Base-by-base conservation (phyloP, 2,888 invertebrate genomes). In the Scaptomyza parva region DNA sequence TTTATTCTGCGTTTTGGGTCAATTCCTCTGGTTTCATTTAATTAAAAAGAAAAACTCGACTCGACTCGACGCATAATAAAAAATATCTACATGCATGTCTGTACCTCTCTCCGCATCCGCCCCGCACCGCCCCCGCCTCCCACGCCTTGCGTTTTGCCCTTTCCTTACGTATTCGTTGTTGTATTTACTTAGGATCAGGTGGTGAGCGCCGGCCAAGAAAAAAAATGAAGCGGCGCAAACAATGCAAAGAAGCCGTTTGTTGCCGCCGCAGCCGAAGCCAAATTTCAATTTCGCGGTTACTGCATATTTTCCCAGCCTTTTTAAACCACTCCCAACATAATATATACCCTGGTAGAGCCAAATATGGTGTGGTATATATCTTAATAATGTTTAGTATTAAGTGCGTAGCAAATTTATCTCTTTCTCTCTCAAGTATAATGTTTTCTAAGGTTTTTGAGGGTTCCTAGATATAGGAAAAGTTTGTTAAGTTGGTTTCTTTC, bases 141-240 rank as follows among this genome's bases (percentile, higher is more conserved):
- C 0, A 11, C 8, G 0, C 11, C n/a, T 2, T 9, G 0, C 9
- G 14, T 14, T 60, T 17, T 18, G 17, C 41, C 24, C 28, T 24
- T 37, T 17, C 37, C 17, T 4, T 37, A n/a, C n/a, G n/a, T n/a
- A n/a, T n/a, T n/a, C 7, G 24, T 24, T 33, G 30, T 76, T 78
- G 75, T 90, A 83, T 90, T 90, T 90, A 90, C 78, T 90, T 90
- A 90, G 90, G 90, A 89, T 90, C 90, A 90, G 90, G 91, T 90
- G 89, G 88, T 84, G 79, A 75, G 73, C 62, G 73, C 62, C 55
- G 64, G 37, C 52, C 60, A 52, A 35, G 8, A 54, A 37, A 37
- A 20, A 20, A 35, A 44, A 50, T 18, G 44, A 54, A 55, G 48
- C 58, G 40, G 48, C 43, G 51, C 44, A 69, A 88, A 88, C 84